phyloP scores from a whole-genome alignment of 35 echinoderm and acorn worm genomes.

The Ophiothrix spiculata region DNA sequence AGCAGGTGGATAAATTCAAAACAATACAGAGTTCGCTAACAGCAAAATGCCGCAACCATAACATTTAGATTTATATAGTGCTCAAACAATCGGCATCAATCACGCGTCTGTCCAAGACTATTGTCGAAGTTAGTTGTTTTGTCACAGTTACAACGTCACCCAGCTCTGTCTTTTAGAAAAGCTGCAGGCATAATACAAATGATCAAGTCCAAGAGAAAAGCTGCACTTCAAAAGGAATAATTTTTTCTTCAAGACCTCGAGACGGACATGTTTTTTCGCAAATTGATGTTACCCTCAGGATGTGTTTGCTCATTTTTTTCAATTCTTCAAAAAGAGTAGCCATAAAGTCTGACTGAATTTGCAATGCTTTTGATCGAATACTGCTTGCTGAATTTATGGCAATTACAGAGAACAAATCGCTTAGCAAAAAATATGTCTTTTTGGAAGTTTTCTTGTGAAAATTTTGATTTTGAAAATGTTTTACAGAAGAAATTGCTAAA shows the following conservation, averaged over 20 bases:
- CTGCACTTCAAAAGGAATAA: no score
- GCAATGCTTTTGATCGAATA: no score
- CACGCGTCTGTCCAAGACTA: neutral
- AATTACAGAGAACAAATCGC: no score
- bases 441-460: no score
- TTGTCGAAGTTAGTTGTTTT: conserved; percentile 2
- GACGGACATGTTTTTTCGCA: neutral
- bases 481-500: no score
- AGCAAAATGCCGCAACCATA: conserved; percentile 14
- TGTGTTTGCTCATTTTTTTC: neutral
- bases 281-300: neutral
- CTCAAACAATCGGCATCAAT: neutral
- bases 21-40: neutral
- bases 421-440: no score
- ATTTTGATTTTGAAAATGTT: no score
- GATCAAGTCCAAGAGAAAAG: no score
- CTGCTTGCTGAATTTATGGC: no score
- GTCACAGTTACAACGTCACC: neutral
- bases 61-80: conserved; percentile 14
- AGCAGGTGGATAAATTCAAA: conserved; percentile 4
- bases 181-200: neutral
- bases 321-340: neutral
- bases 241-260: neutral
- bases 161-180: neutral
- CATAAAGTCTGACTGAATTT: conserved; percentile 6